Conservation (phyloP, 2,888 invertebrate species). For the Spialia ferax region DNA sequence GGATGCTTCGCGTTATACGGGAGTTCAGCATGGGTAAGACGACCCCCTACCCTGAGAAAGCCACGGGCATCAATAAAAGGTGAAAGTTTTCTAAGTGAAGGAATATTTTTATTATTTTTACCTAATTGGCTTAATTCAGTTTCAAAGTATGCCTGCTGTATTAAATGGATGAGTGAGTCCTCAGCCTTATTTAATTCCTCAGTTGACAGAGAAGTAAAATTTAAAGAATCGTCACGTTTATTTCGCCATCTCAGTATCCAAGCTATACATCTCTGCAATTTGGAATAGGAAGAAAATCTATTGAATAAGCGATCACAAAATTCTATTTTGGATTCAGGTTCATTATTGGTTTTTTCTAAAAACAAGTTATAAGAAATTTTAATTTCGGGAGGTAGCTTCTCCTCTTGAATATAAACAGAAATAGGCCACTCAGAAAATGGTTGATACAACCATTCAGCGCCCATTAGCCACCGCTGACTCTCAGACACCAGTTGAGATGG, state of each 20-base stretch:
- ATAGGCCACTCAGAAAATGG: not conserved
- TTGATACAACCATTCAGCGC: not conserved
- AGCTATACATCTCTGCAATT: not conserved
- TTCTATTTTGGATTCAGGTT: not conserved
- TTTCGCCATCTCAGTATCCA: slow-evolving; percentile 8
- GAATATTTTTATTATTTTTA: slow-evolving; percentile 3
- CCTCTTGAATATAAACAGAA: not conserved
- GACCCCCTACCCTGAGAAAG: slow-evolving; percentile 9
- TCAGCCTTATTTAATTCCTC: slow-evolving; percentile 7
- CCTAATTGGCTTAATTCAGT: not conserved
- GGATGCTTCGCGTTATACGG: not conserved
- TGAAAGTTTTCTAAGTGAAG: not conserved
- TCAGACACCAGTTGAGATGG: not conserved
- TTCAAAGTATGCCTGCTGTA: slow-evolving; percentile 1
- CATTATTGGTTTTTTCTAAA: not conserved
- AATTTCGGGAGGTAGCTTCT: not conserved
- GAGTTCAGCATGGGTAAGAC: not conserved
- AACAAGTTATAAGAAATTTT: not conserved
- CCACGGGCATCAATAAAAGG: slow-evolving; percentile 1
- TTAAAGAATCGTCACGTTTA: not conserved
- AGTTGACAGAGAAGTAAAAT: not conserved
- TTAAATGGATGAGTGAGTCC: not conserved
- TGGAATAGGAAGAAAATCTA: slow-evolving; percentile 2
- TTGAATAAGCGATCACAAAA: not conserved
- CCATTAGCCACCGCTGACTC: not conserved